These are phyloP conservation scores for Mallotus villosus DNA, from an alignment of 2,797 vertebrate species.

Conservation along the genomic window DNA sequence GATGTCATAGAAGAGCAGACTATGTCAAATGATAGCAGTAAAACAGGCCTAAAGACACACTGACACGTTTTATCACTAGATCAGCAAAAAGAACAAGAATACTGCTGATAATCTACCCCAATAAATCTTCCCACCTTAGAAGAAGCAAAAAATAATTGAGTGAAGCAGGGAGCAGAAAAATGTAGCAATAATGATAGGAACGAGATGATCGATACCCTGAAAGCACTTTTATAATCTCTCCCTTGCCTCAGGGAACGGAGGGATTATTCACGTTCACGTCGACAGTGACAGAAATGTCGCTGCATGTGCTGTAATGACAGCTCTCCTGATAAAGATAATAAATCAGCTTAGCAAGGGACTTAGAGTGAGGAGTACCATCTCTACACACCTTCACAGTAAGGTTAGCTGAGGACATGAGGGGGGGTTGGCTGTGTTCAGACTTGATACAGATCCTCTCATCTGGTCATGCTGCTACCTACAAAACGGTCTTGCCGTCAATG, in stretches of 20 bases:
- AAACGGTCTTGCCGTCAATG: background rate
- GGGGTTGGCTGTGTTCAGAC: no score
- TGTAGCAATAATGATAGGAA: background rate
- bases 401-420: conserved; percentile 5
- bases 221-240: background rate
- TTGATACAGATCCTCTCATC: background rate
- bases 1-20: conserved; percentile 8
- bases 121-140: background rate
- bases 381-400: conserved; percentile 1
- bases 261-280: background rate
- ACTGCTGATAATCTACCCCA: background rate
- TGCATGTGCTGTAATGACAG: background rate
- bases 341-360: background rate
- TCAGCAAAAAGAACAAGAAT: background rate
- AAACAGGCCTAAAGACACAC: conserved; percentile 2
- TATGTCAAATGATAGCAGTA: background rate
- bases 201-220: background rate
- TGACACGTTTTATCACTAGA: background rate
- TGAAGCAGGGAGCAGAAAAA: background rate
- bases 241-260: background rate
- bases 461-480: no score
- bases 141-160: background rate
- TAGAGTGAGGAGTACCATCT: background rate
- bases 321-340: background rate
- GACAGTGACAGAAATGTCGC: background rate